Evolutionary conservation across 2,113 vertebrate genomes (phyloP).

Genomic region (Tor tambroides): DNA sequence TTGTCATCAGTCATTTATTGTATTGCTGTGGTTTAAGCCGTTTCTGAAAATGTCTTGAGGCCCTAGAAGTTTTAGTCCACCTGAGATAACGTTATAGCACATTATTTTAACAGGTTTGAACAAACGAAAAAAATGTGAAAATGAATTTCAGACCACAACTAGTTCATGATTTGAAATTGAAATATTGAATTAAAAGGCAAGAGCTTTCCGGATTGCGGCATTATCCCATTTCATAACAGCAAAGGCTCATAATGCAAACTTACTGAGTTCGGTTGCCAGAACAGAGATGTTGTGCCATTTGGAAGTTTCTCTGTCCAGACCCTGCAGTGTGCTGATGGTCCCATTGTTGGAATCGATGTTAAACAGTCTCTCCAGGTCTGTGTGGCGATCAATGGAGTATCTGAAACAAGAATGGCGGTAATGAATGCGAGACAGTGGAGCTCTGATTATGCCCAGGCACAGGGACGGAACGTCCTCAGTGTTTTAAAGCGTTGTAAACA

Average conservation of each 20-base stretch:
- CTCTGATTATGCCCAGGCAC: conserved; percentile 28
- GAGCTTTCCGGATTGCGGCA: background rate
- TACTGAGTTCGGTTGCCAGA: conserved; percentile 93
- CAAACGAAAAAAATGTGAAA: background rate
- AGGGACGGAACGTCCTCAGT: background rate
- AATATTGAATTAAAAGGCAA: background rate
- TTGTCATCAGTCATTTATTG: conserved; percentile 40
- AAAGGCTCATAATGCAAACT: conserved; percentile 59
- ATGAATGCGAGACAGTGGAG: conserved; percentile 47
- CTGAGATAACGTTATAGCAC: background rate
- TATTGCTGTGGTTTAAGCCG: background rate
- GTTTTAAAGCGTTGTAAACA: conserved; percentile 37
- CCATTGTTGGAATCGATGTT: conserved; percentile 91
- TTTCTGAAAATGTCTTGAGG: conserved; percentile 20
- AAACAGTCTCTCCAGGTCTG: conserved; percentile 91
- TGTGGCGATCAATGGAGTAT: conserved; percentile 93
- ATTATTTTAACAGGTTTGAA: background rate
- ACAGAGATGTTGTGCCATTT: conserved; percentile 96
- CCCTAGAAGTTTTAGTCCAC: conserved; percentile 10
- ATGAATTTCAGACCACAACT: background rate
- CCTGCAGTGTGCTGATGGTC: conserved; percentile 88
- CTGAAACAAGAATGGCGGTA: conserved; percentile 71
- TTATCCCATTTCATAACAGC: background rate
- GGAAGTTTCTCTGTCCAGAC: conserved; percentile 89
- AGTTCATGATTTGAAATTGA: background rate